Evolutionary conservation across 2,113 vertebrate species (phyloP).

Genomic region (Smithornis capensis): DNA sequence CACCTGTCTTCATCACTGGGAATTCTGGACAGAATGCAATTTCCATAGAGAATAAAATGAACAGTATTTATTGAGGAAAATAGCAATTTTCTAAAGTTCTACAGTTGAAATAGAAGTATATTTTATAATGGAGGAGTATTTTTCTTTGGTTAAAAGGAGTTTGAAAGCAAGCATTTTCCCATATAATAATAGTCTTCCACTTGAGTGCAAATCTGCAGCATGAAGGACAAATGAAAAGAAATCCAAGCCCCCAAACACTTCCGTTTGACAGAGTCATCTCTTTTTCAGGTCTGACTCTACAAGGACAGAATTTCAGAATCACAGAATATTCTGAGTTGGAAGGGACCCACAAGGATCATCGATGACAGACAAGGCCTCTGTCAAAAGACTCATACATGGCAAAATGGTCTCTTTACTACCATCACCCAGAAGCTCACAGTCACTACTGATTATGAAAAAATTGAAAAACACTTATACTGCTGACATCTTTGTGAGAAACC

Average conservation of each 20-base stretch:
- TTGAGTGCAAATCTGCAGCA: neutral
- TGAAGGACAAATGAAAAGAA: neutral
- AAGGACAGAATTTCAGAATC: neutral
- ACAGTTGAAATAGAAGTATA: neutral
- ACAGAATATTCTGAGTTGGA: neutral
- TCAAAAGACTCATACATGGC: neutral
- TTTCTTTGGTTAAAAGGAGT: neutral
- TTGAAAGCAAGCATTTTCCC: neutral
- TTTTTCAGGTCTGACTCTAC: neutral
- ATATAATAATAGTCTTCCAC: neutral
- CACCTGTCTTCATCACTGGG: neutral
- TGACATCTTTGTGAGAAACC: neutral
- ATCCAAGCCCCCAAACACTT: neutral
- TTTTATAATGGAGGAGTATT: neutral
- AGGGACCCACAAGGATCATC: neutral
- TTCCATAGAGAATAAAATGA: neutral
- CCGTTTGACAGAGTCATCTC: neutral
- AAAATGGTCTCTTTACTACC: neutral
- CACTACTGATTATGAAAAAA: neutral
- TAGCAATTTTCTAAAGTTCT: neutral
- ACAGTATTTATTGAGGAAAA: neutral
- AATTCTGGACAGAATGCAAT: neutral
- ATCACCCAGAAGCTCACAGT: neutral
- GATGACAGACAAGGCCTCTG: neutral
- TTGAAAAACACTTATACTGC: neutral